Evolutionary conservation across 1,140 invertebrate species (phyloP).

Genomic region (Drosophila varians): DNA sequence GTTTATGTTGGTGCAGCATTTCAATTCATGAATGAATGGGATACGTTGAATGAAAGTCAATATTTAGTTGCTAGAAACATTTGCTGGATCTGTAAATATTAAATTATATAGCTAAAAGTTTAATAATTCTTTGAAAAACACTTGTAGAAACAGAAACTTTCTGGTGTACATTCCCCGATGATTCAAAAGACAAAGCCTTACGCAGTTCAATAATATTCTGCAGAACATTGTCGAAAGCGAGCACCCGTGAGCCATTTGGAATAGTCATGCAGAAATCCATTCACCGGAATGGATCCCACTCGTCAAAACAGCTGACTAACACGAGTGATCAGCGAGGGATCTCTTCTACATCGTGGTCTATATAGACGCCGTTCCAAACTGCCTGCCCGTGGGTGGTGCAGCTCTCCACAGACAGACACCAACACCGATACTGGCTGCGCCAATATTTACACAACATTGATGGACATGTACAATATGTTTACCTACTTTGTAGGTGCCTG

Average conservation of each 20-base stretch:
- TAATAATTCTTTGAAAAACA: too few relatives aligned
- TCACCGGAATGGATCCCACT: constrained; percentile 31
- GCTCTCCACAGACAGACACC: constrained; percentile 16
- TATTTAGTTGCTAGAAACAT: too few relatives aligned
- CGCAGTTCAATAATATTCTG: neutral
- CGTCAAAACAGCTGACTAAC: constrained; percentile 55
- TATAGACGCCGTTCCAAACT: constrained; percentile 22
- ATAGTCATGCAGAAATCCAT: constrained; percentile 9
- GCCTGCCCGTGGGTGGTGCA: constrained; percentile 48
- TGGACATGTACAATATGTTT: constrained; percentile 54
- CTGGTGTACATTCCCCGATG: too few relatives aligned
- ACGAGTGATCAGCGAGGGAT: constrained; percentile 1
- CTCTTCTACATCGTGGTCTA: constrained; percentile 4
- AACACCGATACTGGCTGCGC: constrained; percentile 29
- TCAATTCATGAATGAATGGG: constrained; percentile 43
- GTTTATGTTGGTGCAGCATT: too few relatives aligned
- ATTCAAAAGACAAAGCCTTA: constrained; percentile 13
- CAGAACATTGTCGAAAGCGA: neutral
- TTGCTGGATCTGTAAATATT: too few relatives aligned
- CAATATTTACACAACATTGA: constrained; percentile 65
- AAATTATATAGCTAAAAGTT: too few relatives aligned
- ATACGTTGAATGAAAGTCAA: too few relatives aligned
- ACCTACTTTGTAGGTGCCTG: constrained; percentile 43
- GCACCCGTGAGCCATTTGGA: too few relatives aligned
- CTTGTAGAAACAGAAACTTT: too few relatives aligned